Base-by-base conservation (phyloP, 2,797 vertebrate genomes). In the Mormyrops boulengeri region DNA sequence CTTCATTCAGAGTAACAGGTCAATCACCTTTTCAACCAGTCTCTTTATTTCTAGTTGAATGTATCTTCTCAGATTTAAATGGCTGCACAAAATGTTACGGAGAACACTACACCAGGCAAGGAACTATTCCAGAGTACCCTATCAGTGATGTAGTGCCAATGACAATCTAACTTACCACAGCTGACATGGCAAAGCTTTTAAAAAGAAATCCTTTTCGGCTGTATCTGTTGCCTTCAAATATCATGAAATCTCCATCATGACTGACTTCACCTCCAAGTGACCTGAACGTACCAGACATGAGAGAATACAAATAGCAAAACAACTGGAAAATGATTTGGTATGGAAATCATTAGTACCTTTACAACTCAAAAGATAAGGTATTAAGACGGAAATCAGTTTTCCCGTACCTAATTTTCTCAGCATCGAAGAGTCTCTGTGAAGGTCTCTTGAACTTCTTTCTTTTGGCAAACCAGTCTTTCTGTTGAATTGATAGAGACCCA, bases 381-480 rank as follows among this genome's bases (percentile, higher is more conserved):
- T 4, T 49, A 85, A 30, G 69, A 26, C 1, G 6, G 12, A 85
- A 2, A 9, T 34, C 34, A 11, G 12, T 60, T n/a, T 53, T 53
- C 30, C 55, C 41, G 22, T 91, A 98, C 98, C 98, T 96, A 93
- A 99, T 99, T 92, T 99, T 99, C 89, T 99, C 98, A 0, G 97
- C 97, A 3, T 99, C 97, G n/a, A 99, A 99, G 2, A 99, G 96
- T 47, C 97, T 95, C 93, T 99, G 98, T 0, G 97, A 92, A 0
- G 98, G 97, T 41, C 98, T 96, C 94, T 99, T 98, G 90, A 98
- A 99, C 94, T 97, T 98, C 95, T 98, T 99, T 92, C 95, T 96
- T 93, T 99, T 99, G 30, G 97, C 97, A 38, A 98, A 97, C 98
- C 98, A 99, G 90, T 99, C 98, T 95, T 98, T 99, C 98, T 99